Conservation (phyloP, 2,797 vertebrate species). For the Xenops minutus region DNA sequence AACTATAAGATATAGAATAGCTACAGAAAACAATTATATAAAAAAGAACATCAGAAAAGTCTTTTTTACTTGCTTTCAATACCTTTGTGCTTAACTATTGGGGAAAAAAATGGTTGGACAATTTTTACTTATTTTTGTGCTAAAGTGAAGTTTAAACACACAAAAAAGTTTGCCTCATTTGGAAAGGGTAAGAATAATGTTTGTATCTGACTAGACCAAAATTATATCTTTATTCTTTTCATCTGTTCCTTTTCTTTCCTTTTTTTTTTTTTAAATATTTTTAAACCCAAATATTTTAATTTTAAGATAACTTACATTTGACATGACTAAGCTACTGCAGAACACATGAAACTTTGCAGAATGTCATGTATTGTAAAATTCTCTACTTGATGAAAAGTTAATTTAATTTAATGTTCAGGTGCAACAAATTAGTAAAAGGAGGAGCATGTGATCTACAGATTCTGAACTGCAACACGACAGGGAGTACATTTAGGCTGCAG, state of each 20-base stretch:
- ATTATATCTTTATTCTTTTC: accelerated
- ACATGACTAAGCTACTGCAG: background rate
- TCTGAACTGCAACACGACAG: background rate
- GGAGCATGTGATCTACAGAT: background rate
- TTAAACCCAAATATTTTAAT: background rate
- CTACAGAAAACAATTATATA: background rate
- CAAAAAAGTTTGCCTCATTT: accelerated
- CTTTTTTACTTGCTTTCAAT: background rate
- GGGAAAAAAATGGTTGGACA: background rate
- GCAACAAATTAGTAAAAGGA: background rate
- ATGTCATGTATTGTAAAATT: background rate
- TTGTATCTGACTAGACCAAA: background rate
- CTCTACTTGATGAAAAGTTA: background rate
- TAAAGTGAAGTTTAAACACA: background rate
- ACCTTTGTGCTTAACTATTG: background rate
- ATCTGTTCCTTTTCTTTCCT: background rate
- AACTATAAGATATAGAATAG: background rate
- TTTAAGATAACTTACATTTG: background rate
- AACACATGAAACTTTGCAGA: background rate
- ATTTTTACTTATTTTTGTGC: background rate
- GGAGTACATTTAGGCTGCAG: background rate
- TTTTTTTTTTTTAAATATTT: background rate
- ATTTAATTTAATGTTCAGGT: background rate
- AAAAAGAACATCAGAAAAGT: background rate
- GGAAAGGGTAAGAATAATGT: accelerated